These are phyloP conservation scores for Tetranychus urticae DNA, from an alignment of 1,140 invertebrate species.

Conservation along the genomic window DNA sequence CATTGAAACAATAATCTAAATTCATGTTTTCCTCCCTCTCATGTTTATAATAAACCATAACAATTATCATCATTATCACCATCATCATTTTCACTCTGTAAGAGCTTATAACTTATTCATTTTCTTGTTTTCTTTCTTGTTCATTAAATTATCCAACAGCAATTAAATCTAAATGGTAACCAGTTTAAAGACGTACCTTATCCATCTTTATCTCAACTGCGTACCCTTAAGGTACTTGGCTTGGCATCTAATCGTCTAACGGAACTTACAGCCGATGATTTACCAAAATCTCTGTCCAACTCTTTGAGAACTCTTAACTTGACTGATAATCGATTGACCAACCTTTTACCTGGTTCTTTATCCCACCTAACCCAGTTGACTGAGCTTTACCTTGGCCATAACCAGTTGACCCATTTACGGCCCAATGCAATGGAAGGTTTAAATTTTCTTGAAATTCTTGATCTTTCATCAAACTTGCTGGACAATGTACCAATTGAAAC, in stretches of 20 bases:
- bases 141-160: constrained; percentile 23
- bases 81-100: too few species aligned
- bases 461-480: constrained; percentile 62
- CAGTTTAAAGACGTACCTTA: constrained; percentile 44
- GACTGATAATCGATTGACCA: constrained; percentile 42
- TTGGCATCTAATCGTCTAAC: constrained; percentile 46
- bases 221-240: constrained; percentile 38
- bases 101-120: neutral
- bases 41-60: too few species aligned
- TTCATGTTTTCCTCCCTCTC: too few species aligned
- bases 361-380: constrained; percentile 35
- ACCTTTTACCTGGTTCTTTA: constrained; percentile 46
- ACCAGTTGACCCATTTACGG: constrained; percentile 46
- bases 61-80: too few species aligned
- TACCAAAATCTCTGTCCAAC: constrained; percentile 11
- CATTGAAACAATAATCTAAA: too few species aligned
- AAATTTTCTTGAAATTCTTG: constrained; percentile 41
- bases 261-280: constrained; percentile 3
- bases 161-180: constrained; percentile 53
- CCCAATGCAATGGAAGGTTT: constrained; percentile 42
- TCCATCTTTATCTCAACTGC: constrained; percentile 47
- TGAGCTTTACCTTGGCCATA: constrained; percentile 42
- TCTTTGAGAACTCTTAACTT: constrained; percentile 42
- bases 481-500: constrained; percentile 48
- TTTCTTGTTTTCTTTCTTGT: neutral